Conservation (phyloP, 2,113 vertebrate species). For the Delphinus delphis region DNA sequence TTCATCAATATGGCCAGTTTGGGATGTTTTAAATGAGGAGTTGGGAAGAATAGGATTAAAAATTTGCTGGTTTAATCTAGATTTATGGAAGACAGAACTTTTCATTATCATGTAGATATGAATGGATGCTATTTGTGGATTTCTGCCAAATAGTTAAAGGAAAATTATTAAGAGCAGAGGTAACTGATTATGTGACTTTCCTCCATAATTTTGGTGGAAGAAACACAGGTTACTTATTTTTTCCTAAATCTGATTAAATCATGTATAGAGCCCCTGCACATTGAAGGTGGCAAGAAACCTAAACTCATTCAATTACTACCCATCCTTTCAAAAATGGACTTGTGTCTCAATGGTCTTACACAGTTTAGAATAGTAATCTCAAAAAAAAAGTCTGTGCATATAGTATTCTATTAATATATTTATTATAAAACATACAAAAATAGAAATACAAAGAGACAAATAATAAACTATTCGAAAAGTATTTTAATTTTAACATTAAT, state of each 20-base stretch:
- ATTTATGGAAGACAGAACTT: background rate
- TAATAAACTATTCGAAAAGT: background rate
- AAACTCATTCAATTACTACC: background rate
- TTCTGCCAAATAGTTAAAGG: background rate
- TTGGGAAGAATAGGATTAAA: background rate
- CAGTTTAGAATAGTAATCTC: constrained; percentile 26
- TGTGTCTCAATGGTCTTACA: background rate
- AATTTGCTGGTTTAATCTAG: background rate
- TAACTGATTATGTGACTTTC: background rate
- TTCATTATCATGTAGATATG: background rate
- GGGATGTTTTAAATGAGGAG: constrained; percentile 5
- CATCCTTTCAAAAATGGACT: background rate
- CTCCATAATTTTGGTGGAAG: background rate
- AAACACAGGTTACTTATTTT: background rate
- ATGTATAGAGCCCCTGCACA: background rate
- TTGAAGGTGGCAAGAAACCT: background rate
- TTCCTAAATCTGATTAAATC: background rate
- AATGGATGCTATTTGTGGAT: background rate
- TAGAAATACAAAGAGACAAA: background rate
- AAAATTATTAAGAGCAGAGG: background rate
- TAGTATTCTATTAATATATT: background rate
- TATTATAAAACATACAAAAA: background rate
- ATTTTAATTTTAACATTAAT: constrained; percentile 12
- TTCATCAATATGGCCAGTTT: background rate
- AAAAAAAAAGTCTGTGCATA: background rate